Base-by-base conservation (phyloP, 2,888 invertebrate species). In the Silvanus unidentatus region DNA sequence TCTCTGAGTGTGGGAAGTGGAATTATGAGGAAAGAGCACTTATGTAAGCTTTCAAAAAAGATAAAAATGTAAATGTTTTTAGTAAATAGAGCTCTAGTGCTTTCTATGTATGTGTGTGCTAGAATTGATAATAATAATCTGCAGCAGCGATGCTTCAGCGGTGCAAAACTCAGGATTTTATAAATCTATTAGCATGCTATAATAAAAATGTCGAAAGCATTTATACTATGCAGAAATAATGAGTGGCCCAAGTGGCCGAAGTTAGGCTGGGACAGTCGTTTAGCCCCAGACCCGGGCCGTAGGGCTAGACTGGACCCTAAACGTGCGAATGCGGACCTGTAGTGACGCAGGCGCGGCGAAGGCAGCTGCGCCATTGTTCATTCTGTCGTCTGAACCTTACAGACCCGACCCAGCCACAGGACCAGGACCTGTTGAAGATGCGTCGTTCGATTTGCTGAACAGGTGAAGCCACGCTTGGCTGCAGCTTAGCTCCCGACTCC, bases 301-400 rank as follows among this genome's bases (percentile, higher is more conserved):
- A n/a, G 28, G 44, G 34, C 40, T 37, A 39, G 36, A 42, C 39
- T 30, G 43, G 50, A 40, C 45, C 50, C 47, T 47, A 47, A 50
- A 45, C 43, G 48, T 48, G 44, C 44, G 48, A 60, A 58, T 65
- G 63, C 67, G 68, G 68, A 71, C 72, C 72, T 70, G 72, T 72
- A 71, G 65, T 71, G 70, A 64, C 71, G 72, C 64, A 73, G 65
- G 66, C 72, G 70, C 69, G 72, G 71, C 55, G 70, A 69, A 48
- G 68, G 68, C 63, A 71, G 65, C 70, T 70, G 71, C 68, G 67
- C 70, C 71, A 70, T 72, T 61, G 69, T 62, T 70, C 72, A 72
- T 72, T 68, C 70, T 71, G 56, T 53, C 50, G 55, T 49, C 49
- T 44, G 49, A 42, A 46, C 40, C 47, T 47, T 42, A 50, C 16